Conservation (phyloP, 1,140 invertebrate genomes). For the Colletes gigas region DNA sequence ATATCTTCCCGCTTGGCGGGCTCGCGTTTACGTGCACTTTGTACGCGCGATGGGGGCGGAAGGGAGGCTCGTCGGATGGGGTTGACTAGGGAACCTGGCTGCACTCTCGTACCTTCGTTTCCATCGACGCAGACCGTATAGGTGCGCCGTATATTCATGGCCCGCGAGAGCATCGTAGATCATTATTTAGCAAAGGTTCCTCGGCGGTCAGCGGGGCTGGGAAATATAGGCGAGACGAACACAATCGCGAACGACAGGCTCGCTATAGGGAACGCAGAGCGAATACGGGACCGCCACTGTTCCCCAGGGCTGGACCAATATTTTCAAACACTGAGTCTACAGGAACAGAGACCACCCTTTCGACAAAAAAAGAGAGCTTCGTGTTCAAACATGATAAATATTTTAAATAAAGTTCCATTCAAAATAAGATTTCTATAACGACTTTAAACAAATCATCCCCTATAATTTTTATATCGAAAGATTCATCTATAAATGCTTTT, state of each 20-base stretch:
- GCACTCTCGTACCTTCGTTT: slow-evolving; percentile 8
- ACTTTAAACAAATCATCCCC: too few species aligned
- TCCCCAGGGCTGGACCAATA: background rate
- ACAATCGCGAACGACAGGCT: slow-evolving; percentile 5
- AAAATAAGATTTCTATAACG: too few species aligned
- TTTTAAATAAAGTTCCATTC: too few species aligned
- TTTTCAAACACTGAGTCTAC: too few species aligned
- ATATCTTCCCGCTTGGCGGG: background rate
- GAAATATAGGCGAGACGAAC: slow-evolving; percentile 61
- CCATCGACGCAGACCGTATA: background rate
- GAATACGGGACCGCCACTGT: slow-evolving; percentile 16
- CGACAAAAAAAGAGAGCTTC: too few species aligned
- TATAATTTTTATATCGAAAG: too few species aligned
- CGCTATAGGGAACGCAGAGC: slow-evolving; percentile 9
- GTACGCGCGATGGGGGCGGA: background rate
- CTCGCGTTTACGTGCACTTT: background rate
- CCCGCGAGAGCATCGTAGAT: slow-evolving; percentile 69
- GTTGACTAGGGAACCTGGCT: background rate
- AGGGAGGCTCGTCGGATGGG: background rate
- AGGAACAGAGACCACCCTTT: too few species aligned
- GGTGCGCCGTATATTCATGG: slow-evolving; percentile 37
- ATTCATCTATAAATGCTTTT: too few species aligned
- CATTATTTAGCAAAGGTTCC: slow-evolving; percentile 75
- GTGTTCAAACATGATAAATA: too few species aligned
- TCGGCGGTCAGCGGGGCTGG: slow-evolving; percentile 49